phyloP scores from a whole-genome alignment of 2,888 invertebrate species.

The Caenorhabditis sp. region DNA sequence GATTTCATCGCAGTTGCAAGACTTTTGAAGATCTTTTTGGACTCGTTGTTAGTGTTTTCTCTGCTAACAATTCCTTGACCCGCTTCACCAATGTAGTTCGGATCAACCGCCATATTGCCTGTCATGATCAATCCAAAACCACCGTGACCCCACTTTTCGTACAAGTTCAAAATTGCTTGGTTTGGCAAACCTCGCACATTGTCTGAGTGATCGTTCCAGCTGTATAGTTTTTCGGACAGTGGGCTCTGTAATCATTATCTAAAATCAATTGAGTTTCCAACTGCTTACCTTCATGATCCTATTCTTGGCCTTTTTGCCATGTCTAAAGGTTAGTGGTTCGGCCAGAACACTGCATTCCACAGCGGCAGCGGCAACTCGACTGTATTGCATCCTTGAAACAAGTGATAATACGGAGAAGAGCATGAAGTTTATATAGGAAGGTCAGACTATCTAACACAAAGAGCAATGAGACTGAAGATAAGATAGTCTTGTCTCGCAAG shows the following conservation, averaged over 20 bases:
- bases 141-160: slow-evolving; percentile 74
- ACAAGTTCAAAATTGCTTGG: slow-evolving; percentile 66
- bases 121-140: slow-evolving; percentile 74
- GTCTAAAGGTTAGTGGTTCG: slow-evolving; percentile 48
- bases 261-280: neutral
- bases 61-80: slow-evolving; percentile 70
- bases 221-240: slow-evolving; percentile 66
- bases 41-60: slow-evolving; percentile 57
- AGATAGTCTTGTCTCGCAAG: slow-evolving; percentile 1
- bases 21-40: slow-evolving; percentile 31
- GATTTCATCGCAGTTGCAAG: slow-evolving; percentile 57
- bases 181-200: slow-evolving; percentile 65
- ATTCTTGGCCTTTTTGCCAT: slow-evolving; percentile 61
- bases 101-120: slow-evolving; percentile 68
- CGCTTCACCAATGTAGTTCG: slow-evolving; percentile 58
- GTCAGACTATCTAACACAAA: slow-evolving; percentile 16
- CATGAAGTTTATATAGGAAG: slow-evolving; percentile 33
- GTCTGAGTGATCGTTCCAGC: slow-evolving; percentile 50
- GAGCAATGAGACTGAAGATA: slow-evolving; percentile 32
- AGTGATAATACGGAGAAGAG: slow-evolving; percentile 3
- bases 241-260: slow-evolving; percentile 60
- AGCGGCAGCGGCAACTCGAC: slow-evolving; percentile 31
- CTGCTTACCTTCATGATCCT: slow-evolving; percentile 65
- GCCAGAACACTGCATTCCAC: slow-evolving; percentile 47
- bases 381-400: slow-evolving; percentile 41